Conservation (phyloP, 92 coral and sea anemone species). For the Plumapathes pennacea region DNA sequence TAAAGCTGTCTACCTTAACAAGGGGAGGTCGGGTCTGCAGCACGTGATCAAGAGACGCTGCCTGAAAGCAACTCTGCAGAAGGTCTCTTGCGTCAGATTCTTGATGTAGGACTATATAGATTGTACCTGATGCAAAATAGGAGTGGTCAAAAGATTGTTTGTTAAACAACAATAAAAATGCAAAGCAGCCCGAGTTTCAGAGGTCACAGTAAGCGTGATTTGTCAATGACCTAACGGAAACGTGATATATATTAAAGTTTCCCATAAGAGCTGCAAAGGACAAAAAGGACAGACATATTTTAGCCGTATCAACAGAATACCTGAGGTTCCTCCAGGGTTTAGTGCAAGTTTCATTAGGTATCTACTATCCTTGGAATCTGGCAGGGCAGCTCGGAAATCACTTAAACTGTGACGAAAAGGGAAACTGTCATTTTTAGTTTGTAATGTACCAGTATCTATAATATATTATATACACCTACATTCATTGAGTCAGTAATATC, state of each 20-base stretch:
- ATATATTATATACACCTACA: too few relatives aligned
- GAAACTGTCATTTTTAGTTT: neutral
- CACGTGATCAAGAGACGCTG: slow-evolving; percentile 69
- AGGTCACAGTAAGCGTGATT: too few relatives aligned
- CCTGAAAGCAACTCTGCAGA: slow-evolving; percentile 88
- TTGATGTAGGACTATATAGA: slow-evolving; percentile 80
- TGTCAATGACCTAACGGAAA: too few relatives aligned
- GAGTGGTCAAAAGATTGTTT: too few relatives aligned
- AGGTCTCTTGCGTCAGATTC: slow-evolving; percentile 56
- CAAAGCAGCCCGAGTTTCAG: too few relatives aligned
- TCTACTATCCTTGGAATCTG: slow-evolving; percentile 50
- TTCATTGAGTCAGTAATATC: too few relatives aligned
- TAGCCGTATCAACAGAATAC: too few relatives aligned
- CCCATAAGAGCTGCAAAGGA: too few relatives aligned
- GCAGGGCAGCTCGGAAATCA: slow-evolving; percentile 81
- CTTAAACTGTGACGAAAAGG: slow-evolving; percentile 44
- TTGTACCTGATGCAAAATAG: slow-evolving; percentile 53
- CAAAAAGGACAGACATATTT: too few relatives aligned
- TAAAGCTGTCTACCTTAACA: slow-evolving; percentile 40
- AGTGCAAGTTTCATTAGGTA: slow-evolving; percentile 46
- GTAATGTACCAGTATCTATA: neutral
- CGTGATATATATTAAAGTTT: too few relatives aligned
- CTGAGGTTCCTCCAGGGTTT: slow-evolving; percentile 26
- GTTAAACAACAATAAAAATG: too few relatives aligned
- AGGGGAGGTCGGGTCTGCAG: slow-evolving; percentile 46